Evolutionary conservation across 2,888 invertebrate species (phyloP), one percentile per base, ranked within the genome.

Genomic region (Drosophila anomalata): DNA sequence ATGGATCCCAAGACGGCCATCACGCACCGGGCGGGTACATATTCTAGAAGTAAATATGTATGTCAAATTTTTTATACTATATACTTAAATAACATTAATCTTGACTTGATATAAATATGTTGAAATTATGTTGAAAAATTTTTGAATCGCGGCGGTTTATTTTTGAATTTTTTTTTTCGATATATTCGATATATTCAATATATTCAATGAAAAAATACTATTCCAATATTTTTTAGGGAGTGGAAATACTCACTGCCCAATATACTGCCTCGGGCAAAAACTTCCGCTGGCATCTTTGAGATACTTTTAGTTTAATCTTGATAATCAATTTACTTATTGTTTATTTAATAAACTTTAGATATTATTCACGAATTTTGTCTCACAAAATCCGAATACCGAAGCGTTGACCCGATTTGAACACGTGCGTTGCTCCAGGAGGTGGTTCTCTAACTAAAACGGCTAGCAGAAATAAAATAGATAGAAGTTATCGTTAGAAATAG

Each of bases 1-100:
- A 96, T 93, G 4, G 95, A 96, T 0, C 95, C 96, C 60, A 96
- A 92, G 8, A 95, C 89, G 0, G 96, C 95, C 77, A 96, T 92
- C 58, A 96, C 90, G 90, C 96, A 96, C 62, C 96, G 93, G 12
- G 94, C 93, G 46, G 95, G 94, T 54, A 94, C 89, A 77, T 92
- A 90, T 87, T 91, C 95, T 94, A 88, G 31, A 47, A 73, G 42
- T 12, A 24, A 46, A 17, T 29, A 36, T 17, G 26, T 14, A 2
- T 17, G 14, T 29, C 7, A 59, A 22, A 3, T 22, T 44, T 20
- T 9, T 4, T 36, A 1, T 20, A 24, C 9, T 7, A 26, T 7
- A 26, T 7, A 26, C 26, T 26, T 26, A 7, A 24, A 26, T 1
- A 26, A 29, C 2, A 29, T 8, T 8, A 29, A 29, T 29, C 29